phyloP scores from a whole-genome alignment of 1,140 invertebrate species.

The Eulimnadia texana region DNA sequence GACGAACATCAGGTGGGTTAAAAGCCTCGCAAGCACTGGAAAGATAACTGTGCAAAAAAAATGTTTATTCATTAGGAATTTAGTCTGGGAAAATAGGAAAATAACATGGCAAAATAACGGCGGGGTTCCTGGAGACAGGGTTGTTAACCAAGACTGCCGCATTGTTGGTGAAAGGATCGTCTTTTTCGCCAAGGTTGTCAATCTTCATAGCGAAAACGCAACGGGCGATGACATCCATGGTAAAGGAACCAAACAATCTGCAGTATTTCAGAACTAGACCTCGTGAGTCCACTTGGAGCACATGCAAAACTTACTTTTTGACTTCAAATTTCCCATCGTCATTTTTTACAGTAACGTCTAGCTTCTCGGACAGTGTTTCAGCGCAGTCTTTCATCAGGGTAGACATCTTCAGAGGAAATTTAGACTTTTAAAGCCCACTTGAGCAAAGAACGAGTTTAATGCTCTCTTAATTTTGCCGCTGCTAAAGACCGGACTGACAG shows the following conservation, averaged over 20 bases:
- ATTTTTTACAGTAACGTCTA: background rate
- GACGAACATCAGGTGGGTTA: background rate
- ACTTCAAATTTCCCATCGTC: background rate
- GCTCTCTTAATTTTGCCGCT: constrained; percentile 14
- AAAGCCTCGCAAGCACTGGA: background rate
- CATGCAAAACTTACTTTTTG: too few relatives aligned
- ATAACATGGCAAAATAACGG: constrained; percentile 9
- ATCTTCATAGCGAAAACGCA: too few relatives aligned
- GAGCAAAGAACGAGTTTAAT: too few relatives aligned
- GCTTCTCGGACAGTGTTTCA: background rate
- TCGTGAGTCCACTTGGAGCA: too few relatives aligned
- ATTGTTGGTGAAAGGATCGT: constrained; percentile 27
- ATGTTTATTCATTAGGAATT: background rate
- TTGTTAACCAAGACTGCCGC: constrained; percentile 20
- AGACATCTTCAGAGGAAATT: too few relatives aligned
- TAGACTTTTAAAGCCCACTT: too few relatives aligned
- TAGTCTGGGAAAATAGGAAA: background rate
- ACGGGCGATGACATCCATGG: too few relatives aligned
- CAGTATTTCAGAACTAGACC: too few relatives aligned
- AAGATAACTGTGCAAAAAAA: background rate
- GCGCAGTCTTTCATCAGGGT: too few relatives aligned
- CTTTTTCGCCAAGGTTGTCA: constrained; percentile 25
- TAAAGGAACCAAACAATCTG: too few relatives aligned
- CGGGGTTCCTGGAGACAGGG: background rate
- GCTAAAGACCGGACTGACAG: constrained; percentile 41